Conservation (phyloP, 37 sponge, comb jelly and placozoan species). For the Diacarnus erythraeanus region DNA sequence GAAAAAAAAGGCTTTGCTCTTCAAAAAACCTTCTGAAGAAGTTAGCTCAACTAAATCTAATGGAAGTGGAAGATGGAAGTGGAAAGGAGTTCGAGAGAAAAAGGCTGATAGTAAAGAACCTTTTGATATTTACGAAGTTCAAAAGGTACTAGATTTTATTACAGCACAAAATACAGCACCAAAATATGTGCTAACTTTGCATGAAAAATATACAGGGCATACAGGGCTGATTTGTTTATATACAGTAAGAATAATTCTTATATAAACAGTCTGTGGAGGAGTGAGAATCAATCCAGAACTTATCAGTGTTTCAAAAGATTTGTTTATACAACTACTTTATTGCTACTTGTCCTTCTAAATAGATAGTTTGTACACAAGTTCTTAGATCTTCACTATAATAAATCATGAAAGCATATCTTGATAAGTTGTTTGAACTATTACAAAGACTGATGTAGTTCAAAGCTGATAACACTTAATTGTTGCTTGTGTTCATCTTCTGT, state of each 20-base stretch:
- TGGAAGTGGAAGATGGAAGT: conserved; percentile 3
- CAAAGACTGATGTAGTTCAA: not conserved
- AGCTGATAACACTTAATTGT: not conserved
- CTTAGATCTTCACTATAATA: not conserved
- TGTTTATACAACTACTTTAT: not conserved
- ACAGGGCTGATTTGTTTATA: not conserved
- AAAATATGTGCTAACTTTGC: too few relatives aligned
- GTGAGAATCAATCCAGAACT: not conserved
- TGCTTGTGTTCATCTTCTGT: not conserved
- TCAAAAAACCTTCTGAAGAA: conserved; percentile 13
- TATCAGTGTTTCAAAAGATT: not conserved
- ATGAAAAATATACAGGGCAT: too few relatives aligned
- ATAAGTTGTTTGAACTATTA: not conserved
- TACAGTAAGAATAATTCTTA: not conserved
- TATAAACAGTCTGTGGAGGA: not conserved
- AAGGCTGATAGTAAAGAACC: not conserved
- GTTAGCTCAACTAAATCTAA: not conserved
- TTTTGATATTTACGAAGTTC: not conserved
- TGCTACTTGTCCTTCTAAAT: not conserved
- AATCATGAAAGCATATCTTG: not conserved
- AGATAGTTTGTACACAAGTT: not conserved
- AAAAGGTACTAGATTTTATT: not conserved
- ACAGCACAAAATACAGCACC: not conserved
- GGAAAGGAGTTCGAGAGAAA: not conserved
- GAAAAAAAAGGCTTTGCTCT: conserved; percentile 5